Conservation (phyloP, 2,113 vertebrate genomes). For the Atlantisia rogersi region DNA sequence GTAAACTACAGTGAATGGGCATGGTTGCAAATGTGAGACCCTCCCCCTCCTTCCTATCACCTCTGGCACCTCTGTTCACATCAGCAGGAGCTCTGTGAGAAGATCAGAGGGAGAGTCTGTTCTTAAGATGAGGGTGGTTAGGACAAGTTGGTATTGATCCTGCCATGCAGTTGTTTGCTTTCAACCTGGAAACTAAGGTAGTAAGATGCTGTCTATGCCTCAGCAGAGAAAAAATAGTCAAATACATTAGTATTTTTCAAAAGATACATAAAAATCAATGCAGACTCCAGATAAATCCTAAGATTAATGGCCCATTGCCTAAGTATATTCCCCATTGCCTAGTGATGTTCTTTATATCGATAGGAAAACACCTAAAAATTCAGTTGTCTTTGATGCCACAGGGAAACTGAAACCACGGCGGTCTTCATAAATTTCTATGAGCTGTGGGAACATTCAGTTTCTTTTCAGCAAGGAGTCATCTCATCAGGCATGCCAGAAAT, state of each 20-base stretch:
- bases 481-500: not conserved
- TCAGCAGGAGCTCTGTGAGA: not conserved
- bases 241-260: not conserved
- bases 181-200: not conserved
- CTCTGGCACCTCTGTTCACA: not conserved
- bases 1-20: not conserved
- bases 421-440: not conserved
- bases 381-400: not conserved
- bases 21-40: not conserved
- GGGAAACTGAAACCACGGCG: not conserved
- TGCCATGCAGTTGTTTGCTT: not conserved
- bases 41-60: not conserved
- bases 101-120: not conserved
- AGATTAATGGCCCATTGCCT: not conserved
- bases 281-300: not conserved
- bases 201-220: not conserved
- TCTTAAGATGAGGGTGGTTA: not conserved
- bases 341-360: not conserved
- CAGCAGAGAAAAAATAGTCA: not conserved
- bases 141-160: not conserved
- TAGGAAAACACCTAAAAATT: not conserved
- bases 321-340: too few species aligned
- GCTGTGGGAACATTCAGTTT: not conserved
- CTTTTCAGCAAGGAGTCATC: not conserved
- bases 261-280: not conserved